These are phyloP conservation scores for Bhutanitis thaidina DNA, from an alignment of 2,888 invertebrate genomes.

Conservation along the genomic window DNA sequence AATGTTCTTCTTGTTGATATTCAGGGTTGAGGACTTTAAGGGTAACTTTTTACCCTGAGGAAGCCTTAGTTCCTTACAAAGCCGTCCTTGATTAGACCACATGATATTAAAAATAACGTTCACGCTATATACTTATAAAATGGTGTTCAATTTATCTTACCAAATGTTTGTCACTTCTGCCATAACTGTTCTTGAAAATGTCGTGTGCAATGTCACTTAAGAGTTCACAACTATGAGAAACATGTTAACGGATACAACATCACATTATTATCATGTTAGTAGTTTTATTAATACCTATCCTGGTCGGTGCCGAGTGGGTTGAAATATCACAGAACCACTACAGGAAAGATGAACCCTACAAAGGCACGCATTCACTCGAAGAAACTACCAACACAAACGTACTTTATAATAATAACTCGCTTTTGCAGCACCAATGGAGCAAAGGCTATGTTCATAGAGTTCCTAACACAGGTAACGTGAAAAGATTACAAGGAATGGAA, in stretches of 20 bases:
- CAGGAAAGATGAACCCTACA: constrained; percentile 39
- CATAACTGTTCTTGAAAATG: constrained; percentile 34
- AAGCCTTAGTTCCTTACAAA: too few relatives aligned
- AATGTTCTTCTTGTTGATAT: too few relatives aligned
- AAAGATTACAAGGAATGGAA: constrained; percentile 31
- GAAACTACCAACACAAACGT: constrained; percentile 27
- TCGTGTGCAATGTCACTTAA: constrained; percentile 35
- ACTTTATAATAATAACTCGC: constrained; percentile 42
- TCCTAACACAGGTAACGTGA: constrained; percentile 39
- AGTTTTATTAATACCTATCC: constrained; percentile 37
- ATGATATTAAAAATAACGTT: too few relatives aligned
- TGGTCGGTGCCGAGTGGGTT: constrained; percentile 56
- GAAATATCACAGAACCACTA: constrained; percentile 65
- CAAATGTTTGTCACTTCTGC: constrained; percentile 39
- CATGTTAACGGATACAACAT: constrained; percentile 24
- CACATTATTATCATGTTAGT: constrained; percentile 31
- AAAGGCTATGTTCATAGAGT: constrained; percentile 38
- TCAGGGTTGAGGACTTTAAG: too few relatives aligned
- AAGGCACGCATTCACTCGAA: constrained; percentile 15
- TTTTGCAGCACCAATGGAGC: constrained; percentile 34
- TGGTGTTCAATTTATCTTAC: not conserved
- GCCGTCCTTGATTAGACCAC: too few relatives aligned
- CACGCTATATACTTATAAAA: not conserved
- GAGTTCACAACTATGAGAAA: constrained; percentile 35
- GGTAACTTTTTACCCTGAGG: too few relatives aligned